Base-by-base conservation (phyloP, 2,797 vertebrate genomes). In the Xenops minutus region DNA sequence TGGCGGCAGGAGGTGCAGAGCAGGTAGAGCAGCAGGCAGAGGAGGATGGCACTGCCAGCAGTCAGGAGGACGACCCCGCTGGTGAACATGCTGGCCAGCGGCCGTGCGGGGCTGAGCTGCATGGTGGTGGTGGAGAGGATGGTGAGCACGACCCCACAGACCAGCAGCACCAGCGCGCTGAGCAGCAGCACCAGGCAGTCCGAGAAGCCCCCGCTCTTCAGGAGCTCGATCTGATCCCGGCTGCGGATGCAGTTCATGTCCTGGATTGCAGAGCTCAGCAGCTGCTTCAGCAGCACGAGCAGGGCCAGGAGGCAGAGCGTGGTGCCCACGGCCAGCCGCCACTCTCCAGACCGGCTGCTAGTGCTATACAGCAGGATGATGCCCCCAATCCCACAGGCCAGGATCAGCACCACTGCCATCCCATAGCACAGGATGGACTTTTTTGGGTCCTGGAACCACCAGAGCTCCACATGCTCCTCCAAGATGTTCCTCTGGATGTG, bases 181-280 rank as follows among this genome's bases (percentile, higher is more conserved):
- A 99, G 96, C 88, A 99, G 97, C 84, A 99, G 98, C 88, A 99
- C 98, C 5, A 99, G 96, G 29, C 98, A 97, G 79, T 99, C 99
- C 0, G 98, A 99, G 20, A 99, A 97, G 2, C 99, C 99, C 0
- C 99, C 99, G 0, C 99, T 99, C 96, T 99, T 99, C 18, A 99
- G 97, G 92, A 99, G 97, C 94, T 99, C 98, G 5, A 99, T 99
- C 41, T 98, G 98, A 29, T 97, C 98, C 23, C 99, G 98, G 96
- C 98, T 99, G 34, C 98, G 98, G 14, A 99, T 96, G 89, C 99
- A 99, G 87, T 99, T 99, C 99, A 99, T 99, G 98, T 99, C 99
- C 98, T 99, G 99, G 94, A 99, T 98, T 0, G 99, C 99, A 0
- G 99, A 99, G 97, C 99, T 99, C 97, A 99, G 98, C 94, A 99